Percentiles rank a stretch among this genome's conserved stretches.
phyloP scores from a whole-genome alignment of 2,797 vertebrate genomes.

The Poeciliopsis presidionis region DNA sequence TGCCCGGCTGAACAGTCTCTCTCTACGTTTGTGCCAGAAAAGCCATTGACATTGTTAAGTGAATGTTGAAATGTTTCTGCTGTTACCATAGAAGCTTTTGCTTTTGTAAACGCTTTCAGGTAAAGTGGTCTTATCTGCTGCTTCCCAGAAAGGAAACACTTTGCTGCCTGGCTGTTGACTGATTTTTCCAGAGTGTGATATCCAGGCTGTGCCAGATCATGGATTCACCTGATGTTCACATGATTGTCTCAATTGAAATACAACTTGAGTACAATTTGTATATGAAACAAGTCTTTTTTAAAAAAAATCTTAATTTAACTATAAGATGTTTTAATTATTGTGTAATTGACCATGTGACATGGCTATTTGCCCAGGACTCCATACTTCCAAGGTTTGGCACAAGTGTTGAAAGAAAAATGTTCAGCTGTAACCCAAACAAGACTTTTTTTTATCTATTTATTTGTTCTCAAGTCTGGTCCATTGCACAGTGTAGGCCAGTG shows the following conservation, averaged over 20 bases:
- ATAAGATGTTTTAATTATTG: conserved; percentile 5
- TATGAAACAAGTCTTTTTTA: background rate
- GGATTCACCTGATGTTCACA: conserved; percentile 22
- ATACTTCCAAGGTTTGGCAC: background rate
- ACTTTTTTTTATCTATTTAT: background rate
- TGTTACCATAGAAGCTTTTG: conserved; percentile 37
- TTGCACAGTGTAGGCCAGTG: too few species aligned
- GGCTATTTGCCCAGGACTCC: background rate
- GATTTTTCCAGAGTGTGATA: conserved; percentile 6
- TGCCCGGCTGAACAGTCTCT: conserved; percentile 42
- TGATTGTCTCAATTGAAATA: conserved; percentile 12
- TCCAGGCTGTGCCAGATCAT: background rate
- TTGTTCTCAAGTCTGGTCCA: background rate
- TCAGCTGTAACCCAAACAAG: background rate
- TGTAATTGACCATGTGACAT: background rate
- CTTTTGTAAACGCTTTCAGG: conserved; percentile 37
- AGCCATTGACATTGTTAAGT: conserved; percentile 12
- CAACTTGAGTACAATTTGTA: background rate
- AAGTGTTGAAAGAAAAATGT: background rate
- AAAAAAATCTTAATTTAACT: background rate
- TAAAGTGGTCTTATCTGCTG: conserved; percentile 2
- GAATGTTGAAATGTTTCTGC: conserved; percentile 19
- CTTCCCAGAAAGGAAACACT: conserved; percentile 38
- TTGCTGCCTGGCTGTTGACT: conserved; percentile 24
- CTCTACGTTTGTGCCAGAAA: conserved; percentile 31